A percentile compares a stretch with the other conserved stretches of the same genome.
These are phyloP conservation scores for Carposina sasakii DNA, from an alignment of 1,140 invertebrate genomes.

Conservation along the genomic window DNA sequence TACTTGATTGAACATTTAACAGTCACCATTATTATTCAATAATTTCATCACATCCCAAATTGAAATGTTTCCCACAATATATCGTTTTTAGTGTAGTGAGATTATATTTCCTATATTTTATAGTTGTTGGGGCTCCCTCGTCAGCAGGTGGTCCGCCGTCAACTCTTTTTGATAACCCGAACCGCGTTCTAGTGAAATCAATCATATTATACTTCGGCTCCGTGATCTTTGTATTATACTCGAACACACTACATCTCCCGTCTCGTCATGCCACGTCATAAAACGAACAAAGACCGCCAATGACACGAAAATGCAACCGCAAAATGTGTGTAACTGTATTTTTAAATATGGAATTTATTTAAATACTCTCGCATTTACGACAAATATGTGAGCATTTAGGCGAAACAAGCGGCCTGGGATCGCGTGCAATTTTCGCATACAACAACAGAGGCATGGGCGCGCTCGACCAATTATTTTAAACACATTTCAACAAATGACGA, in stretches of 20 bases:
- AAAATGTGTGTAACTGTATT: conserved; percentile 35
- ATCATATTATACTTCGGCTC: no score
- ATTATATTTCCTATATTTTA: conserved; percentile 22
- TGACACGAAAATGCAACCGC: no score
- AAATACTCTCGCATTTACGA: conserved; percentile 49
- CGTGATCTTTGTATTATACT: no score
- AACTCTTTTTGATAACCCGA: conserved; percentile 67
- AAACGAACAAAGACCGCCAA: no score
- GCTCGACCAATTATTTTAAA: conserved; percentile 69
- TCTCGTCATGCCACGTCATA: no score
- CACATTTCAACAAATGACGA: conserved; percentile 71
- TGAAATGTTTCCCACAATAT: neutral
- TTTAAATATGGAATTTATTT: conserved; percentile 24
- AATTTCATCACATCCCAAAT: no score
- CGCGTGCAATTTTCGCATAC: conserved; percentile 66
- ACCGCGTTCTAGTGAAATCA: conserved; percentile 63
- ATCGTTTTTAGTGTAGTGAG: conserved; percentile 28
- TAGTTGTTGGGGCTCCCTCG: conserved; percentile 32
- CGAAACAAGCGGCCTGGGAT: conserved; percentile 49
- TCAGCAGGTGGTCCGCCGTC: conserved; percentile 62
- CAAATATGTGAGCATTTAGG: conserved; percentile 68
- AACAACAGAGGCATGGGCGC: conserved; percentile 51
- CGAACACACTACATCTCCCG: no score
- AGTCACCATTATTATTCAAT: no score
- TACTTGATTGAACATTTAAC: no score